Percentiles rank a stretch among this genome's conserved stretches.
Conservation (phyloP, 1,140 invertebrate species). For the Trichomalopsis sarcophagae region DNA sequence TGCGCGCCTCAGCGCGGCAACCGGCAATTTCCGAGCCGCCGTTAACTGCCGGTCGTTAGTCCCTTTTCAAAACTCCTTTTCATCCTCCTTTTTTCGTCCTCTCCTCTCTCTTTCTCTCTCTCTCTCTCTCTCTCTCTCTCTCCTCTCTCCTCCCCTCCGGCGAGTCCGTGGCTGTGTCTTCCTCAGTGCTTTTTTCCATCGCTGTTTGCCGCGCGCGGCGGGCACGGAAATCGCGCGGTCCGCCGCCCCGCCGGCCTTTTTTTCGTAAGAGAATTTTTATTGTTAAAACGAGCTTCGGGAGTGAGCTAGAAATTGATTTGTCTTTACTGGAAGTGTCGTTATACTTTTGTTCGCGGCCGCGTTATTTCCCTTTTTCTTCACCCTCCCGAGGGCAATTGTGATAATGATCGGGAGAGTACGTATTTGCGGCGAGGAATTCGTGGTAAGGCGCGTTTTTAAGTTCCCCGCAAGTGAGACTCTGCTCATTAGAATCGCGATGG, state of each 20-base stretch:
- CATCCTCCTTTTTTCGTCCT: constrained; percentile 57
- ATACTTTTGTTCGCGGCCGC: constrained; percentile 4
- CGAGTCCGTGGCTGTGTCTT: constrained; percentile 52
- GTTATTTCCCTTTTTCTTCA: neutral
- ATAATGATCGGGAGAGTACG: neutral
- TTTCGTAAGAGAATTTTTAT: constrained; percentile 54
- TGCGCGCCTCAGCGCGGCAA: constrained; percentile 63
- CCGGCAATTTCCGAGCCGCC: constrained; percentile 76
- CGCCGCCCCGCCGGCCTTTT: neutral
- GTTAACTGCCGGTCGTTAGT: constrained; percentile 77
- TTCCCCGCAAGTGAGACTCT: neutral
- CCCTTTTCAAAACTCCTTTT: constrained; percentile 76
- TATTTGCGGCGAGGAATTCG: neutral
- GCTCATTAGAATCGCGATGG: too few relatives aligned
- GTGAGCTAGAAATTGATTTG: constrained; percentile 49
- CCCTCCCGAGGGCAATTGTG: neutral
- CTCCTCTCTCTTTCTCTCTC: neutral
- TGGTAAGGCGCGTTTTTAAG: neutral
- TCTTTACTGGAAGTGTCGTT: constrained; percentile 50
- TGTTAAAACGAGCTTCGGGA: constrained; percentile 32
- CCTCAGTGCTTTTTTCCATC: neutral
- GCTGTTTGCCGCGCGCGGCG: neutral
- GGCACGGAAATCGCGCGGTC: neutral
- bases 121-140: neutral
- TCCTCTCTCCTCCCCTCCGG: constrained; percentile 47